Evolutionary conservation across 2,797 vertebrate genomes (phyloP).

Genomic region (Taenioides sp.): DNA sequence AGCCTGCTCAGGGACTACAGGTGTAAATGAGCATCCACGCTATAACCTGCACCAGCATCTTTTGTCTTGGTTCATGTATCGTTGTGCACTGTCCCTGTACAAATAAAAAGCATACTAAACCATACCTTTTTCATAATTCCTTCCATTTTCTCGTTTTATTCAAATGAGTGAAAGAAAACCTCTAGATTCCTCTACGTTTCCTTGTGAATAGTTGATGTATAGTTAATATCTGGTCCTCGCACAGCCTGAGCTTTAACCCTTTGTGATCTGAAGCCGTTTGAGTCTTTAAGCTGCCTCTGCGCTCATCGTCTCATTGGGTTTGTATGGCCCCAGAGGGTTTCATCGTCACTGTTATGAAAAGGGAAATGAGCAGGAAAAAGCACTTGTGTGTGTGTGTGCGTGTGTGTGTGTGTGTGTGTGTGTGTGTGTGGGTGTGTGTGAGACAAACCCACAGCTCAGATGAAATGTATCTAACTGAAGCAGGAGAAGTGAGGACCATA

Average conservation of each 20-base stretch:
- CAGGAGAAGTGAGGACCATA: not conserved
- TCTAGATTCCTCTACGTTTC: constrained; percentile 11
- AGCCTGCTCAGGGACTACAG: too few species aligned
- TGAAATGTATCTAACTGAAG: not conserved
- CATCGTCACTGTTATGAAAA: not conserved
- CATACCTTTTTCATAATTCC: not conserved
- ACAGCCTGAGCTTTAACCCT: constrained; percentile 24
- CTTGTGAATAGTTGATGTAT: constrained; percentile 24
- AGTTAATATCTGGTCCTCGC: constrained; percentile 21
- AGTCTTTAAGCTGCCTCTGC: constrained; percentile 20
- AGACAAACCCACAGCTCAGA: too few species aligned
- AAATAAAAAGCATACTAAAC: too few species aligned
- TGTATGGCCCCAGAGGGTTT: constrained; percentile 8
- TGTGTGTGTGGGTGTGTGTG: too few species aligned
- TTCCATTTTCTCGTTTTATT: constrained; percentile 28
- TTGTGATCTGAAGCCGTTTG: constrained; percentile 35
- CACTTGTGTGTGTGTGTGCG: not conserved
- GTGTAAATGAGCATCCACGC: too few species aligned
- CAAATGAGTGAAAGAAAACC: constrained; percentile 21
- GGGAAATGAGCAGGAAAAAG: constrained; percentile 5
- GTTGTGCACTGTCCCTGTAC: too few species aligned
- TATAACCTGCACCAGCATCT: too few species aligned
- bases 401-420: too few species aligned
- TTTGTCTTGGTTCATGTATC: too few species aligned
- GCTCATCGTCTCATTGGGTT: constrained; percentile 18